Base-by-base conservation (phyloP, 2,113 vertebrate species). In the Eublepharis macularius region DNA sequence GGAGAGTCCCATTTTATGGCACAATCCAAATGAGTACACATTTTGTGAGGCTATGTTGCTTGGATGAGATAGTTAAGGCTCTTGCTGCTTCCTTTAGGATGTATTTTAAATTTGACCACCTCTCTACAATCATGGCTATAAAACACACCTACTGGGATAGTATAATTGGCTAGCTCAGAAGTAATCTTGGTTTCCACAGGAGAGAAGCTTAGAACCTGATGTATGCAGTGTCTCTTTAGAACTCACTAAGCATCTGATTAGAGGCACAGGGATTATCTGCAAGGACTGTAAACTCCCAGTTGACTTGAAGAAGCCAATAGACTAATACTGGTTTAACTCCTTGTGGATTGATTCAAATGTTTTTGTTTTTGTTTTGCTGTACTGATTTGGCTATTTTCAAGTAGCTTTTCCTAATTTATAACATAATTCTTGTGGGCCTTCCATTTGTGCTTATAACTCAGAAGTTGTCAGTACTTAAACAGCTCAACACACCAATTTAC, bases 191-290 rank as follows among this genome's bases (percentile, higher is more conserved):
- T 94, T 94, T 94, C 90, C 91, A 90, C 94, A 88, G 69, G 89
- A 91, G 92, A 90, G 87, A 90, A 91, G 92, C 95, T 94, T 95
- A 93, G 93, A 94, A 94, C 93, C 90, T 92, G 92, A 66, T 93
- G 90, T 82, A 63, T 90, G 91, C 90, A 89, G 93, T 92, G 92
- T 92, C 91, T 92, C 91, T 93, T 90, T 92, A 92, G 92, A 94
- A 93, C 93, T 92, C 90, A 93, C 88, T 93, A 92, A 93, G 93
- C 95, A 92, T 95, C 91, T 92, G 91, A 94, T 94, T 94, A 95
- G 92, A 92, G 91, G 90, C 93, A 86, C 89, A 89, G 94, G 91
- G 92, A 93, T 95, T 86, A 93, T 93, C 93, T 91, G 90, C 87
- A 92, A 93, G 92, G 93, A 93, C 88, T 93, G 81, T 85, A 86